These are phyloP conservation scores for Blastobasis lacticolella DNA, from an alignment of 2,888 invertebrate species.

Conservation along the genomic window DNA sequence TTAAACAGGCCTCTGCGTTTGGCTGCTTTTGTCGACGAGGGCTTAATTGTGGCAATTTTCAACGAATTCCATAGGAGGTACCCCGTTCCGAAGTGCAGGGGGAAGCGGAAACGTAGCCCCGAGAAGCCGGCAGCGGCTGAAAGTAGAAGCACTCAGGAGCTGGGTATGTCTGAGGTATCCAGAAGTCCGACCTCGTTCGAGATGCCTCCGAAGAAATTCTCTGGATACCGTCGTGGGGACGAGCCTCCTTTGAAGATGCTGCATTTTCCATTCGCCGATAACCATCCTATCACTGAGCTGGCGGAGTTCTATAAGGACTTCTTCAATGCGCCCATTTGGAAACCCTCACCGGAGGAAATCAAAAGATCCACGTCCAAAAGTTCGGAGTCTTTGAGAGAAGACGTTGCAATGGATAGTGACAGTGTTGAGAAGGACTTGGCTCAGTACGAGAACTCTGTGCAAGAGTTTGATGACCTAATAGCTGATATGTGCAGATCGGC, in stretches of 20 bases:
- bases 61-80: slow-evolving; percentile 52
- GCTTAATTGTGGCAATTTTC: slow-evolving; percentile 40
- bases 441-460: slow-evolving; percentile 81
- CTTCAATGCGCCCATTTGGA: slow-evolving; percentile 78
- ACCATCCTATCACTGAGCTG: slow-evolving; percentile 81
- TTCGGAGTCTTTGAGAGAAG: slow-evolving; percentile 31
- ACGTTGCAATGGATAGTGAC: slow-evolving; percentile 48
- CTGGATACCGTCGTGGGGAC: slow-evolving; percentile 59
- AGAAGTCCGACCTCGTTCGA: slow-evolving; percentile 58
- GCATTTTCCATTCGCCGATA: slow-evolving; percentile 85
- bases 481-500: slow-evolving; percentile 80
- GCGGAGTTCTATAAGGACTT: slow-evolving; percentile 87
- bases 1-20: slow-evolving; percentile 82
- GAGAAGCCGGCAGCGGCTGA: slow-evolving; percentile 22
- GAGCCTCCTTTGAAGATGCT: slow-evolving; percentile 80
- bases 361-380: slow-evolving; percentile 23
- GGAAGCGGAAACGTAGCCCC: slow-evolving; percentile 50
- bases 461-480: slow-evolving; percentile 84
- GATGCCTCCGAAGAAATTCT: slow-evolving; percentile 58
- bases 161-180: slow-evolving; percentile 36
- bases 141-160: slow-evolving; percentile 53
- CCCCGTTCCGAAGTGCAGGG: slow-evolving; percentile 48
- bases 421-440: slow-evolving; percentile 82
- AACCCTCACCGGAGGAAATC: slow-evolving; percentile 37
- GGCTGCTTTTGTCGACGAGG: slow-evolving; percentile 83